A percentile compares a stretch with the other conserved stretches of the same genome.
phyloP scores from a whole-genome alignment of 2,888 invertebrate genomes.

The Agrenia bidenticulata region DNA sequence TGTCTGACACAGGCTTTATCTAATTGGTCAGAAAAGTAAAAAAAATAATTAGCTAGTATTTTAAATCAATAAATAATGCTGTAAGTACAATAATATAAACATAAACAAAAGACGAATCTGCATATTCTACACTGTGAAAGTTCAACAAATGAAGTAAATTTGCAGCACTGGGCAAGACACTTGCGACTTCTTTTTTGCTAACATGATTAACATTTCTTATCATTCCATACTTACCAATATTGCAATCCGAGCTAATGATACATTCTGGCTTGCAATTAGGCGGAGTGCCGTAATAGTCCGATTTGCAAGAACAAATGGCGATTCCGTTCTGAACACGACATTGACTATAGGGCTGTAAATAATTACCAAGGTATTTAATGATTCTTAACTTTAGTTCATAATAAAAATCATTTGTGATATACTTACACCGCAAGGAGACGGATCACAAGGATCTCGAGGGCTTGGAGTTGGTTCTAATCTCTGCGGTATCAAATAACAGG shows the following conservation, averaged over 20 bases:
- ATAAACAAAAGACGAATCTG: too few relatives aligned
- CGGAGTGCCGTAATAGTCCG: slow-evolving; percentile 73
- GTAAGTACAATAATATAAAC: too few relatives aligned
- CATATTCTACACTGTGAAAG: too few relatives aligned
- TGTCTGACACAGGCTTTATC: slow-evolving; percentile 78
- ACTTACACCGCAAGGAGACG: slow-evolving; percentile 77
- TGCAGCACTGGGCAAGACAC: too few relatives aligned
- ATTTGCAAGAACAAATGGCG: slow-evolving; percentile 79
- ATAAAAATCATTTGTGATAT: too few relatives aligned
- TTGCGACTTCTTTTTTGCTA: too few relatives aligned
- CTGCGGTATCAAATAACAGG: slow-evolving; percentile 63
- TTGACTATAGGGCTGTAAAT: slow-evolving; percentile 57
- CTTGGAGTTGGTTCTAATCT: slow-evolving; percentile 16
- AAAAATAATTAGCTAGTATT: background rate
- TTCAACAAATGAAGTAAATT: too few relatives aligned
- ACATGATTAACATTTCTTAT: too few relatives aligned
- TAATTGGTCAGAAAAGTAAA: slow-evolving; percentile 58
- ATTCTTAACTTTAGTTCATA: too few relatives aligned
- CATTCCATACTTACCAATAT: slow-evolving; percentile 8
- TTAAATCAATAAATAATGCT: too few relatives aligned
- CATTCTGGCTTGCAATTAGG: slow-evolving; percentile 75
- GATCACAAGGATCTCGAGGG: slow-evolving; percentile 64
- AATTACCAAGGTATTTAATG: too few relatives aligned
- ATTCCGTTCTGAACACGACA: slow-evolving; percentile 60
- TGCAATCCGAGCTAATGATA: slow-evolving; percentile 74